Percentiles rank a stretch among this genome's conserved stretches.
These are phyloP conservation scores for Drosophila neotestacea DNA, from an alignment of 2,888 invertebrate genomes.

Conservation along the genomic window DNA sequence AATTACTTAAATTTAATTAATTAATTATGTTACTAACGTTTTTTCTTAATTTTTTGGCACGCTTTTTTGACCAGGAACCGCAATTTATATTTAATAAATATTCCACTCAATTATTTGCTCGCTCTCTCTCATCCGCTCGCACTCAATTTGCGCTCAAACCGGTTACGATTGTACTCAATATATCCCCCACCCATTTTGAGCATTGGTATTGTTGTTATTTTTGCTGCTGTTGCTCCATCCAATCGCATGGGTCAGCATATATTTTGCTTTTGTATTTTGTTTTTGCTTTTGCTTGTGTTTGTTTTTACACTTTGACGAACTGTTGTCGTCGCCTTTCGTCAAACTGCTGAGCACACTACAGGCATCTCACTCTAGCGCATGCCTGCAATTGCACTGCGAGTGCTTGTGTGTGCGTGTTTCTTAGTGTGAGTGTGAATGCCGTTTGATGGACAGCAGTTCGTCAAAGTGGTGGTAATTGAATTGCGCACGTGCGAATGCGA, in stretches of 20 bases:
- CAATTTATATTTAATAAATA: constrained; percentile 26
- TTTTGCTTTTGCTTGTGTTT: constrained; percentile 51
- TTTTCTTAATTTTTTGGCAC: constrained; percentile 50
- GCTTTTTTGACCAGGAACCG: constrained; percentile 50
- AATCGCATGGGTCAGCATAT: constrained; percentile 67
- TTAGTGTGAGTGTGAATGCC: constrained; percentile 17
- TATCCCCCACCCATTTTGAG: constrained; percentile 64
- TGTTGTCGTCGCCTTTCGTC: constrained; percentile 80
- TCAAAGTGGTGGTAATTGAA: constrained; percentile 83
- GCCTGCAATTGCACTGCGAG: constrained; percentile 46
- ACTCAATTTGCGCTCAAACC: constrained; percentile 48
- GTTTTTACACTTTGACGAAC: constrained; percentile 71
- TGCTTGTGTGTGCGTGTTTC: neutral
- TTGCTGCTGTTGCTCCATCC: constrained; percentile 59
- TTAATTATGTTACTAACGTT: constrained; percentile 22
- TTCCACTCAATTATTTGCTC: constrained; percentile 51
- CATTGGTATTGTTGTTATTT: constrained; percentile 44
- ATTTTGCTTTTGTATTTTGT: constrained; percentile 57
- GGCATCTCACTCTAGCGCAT: constrained; percentile 60
- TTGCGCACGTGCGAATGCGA: constrained; percentile 63
- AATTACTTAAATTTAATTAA: constrained; percentile 54
- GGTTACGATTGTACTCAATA: constrained; percentile 50
- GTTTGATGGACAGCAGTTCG: constrained; percentile 84
- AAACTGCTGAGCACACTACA: constrained; percentile 53
- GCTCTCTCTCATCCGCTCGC: constrained; percentile 3